phyloP scores from a whole-genome alignment of 2,113 vertebrate genomes.

The Burhinus bistriatus region DNA sequence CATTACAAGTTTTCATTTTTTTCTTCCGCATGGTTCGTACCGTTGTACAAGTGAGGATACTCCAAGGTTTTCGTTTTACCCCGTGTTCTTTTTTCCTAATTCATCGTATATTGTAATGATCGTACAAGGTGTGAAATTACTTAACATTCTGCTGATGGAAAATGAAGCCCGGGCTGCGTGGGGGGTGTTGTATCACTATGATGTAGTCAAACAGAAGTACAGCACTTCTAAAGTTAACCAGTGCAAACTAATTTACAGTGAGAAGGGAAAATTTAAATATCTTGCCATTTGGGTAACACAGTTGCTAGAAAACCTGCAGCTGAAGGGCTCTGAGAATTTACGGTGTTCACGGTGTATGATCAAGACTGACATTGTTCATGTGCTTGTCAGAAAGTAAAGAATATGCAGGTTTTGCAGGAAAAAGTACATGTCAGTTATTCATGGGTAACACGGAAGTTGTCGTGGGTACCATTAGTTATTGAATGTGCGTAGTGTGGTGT shows the following conservation, averaged over 20 bases:
- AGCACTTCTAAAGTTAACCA: neutral
- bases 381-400: neutral
- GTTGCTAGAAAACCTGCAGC: neutral
- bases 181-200: neutral
- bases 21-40: neutral
- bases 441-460: rapidly evolving
- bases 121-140: neutral
- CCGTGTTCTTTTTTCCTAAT: neutral
- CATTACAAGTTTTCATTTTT: neutral
- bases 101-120: neutral
- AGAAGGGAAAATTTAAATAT: neutral
- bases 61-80: neutral
- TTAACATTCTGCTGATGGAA: neutral
- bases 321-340: neutral
- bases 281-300: neutral
- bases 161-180: neutral
- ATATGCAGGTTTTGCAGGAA: neutral
- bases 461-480: rapidly evolving
- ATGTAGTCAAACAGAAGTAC: neutral
- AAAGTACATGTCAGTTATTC: neutral
- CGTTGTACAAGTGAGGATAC: neutral
- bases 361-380: neutral
- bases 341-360: neutral
- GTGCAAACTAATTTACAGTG: neutral
- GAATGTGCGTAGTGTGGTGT: neutral